Percentiles rank a stretch among this genome's conserved stretches.
These are phyloP conservation scores for Catalaphyllia jardinei DNA, from an alignment of 64 coral and sea anemone species.

Conservation along the genomic window DNA sequence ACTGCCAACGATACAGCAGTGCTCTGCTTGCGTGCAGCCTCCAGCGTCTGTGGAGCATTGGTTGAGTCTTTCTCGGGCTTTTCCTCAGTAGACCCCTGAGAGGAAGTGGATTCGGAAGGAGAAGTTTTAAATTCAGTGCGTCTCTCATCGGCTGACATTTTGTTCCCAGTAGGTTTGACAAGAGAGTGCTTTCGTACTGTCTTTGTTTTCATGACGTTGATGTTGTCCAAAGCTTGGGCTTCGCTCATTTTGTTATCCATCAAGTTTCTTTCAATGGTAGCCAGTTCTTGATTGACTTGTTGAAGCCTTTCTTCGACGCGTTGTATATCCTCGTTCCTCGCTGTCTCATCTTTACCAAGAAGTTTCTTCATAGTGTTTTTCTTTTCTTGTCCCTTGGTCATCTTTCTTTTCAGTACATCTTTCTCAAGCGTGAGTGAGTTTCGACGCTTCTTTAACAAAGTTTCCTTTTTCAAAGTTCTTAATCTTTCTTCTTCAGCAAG, in stretches of 20 bases:
- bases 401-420: slow-evolving; percentile 80
- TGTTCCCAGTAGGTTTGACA: slow-evolving; percentile 6
- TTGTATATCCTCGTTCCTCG: slow-evolving; percentile 34
- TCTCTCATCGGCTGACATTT: slow-evolving; percentile 14
- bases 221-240: slow-evolving; percentile 66
- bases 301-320: slow-evolving; percentile 63
- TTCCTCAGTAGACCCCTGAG: slow-evolving; percentile 80
- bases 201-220: slow-evolving; percentile 78
- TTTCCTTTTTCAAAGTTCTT: slow-evolving; percentile 73
- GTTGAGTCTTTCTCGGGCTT: slow-evolving; percentile 24
- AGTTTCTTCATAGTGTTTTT: slow-evolving; percentile 79
- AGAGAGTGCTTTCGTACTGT: slow-evolving; percentile 37
- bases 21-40: slow-evolving; percentile 59
- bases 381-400: slow-evolving; percentile 65
- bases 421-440: slow-evolving; percentile 89
- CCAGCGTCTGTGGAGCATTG: not conserved
- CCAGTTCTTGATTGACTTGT: slow-evolving; percentile 68
- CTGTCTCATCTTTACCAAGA: slow-evolving; percentile 68
- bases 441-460: slow-evolving; percentile 78
- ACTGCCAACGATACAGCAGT: slow-evolving; percentile 66
- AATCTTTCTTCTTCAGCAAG: slow-evolving; percentile 91
- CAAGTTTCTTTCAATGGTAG: slow-evolving; percentile 71
- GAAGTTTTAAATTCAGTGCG: slow-evolving; percentile 51
- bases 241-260: slow-evolving; percentile 75
- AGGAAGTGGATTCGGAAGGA: slow-evolving; percentile 68